Percentiles rank a stretch among this genome's conserved stretches.
These are phyloP conservation scores for Melanotaenia maccullochi DNA, from an alignment of 2,797 vertebrate genomes.

Conservation along the genomic window DNA sequence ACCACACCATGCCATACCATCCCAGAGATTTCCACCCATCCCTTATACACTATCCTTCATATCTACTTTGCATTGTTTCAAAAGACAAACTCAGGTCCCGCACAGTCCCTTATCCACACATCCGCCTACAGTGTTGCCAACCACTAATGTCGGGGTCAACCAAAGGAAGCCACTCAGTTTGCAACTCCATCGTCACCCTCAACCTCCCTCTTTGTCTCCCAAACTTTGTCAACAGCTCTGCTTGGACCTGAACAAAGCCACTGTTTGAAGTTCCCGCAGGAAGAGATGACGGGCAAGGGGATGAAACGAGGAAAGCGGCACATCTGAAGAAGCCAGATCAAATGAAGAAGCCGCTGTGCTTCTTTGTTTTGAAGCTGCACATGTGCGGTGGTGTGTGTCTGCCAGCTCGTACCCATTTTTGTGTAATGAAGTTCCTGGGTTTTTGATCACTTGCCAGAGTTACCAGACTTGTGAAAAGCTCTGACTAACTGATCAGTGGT, in stretches of 20 bases:
- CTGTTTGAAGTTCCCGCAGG: conserved; percentile 57
- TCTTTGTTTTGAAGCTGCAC: conserved; percentile 54
- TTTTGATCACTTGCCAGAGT: conserved; percentile 34
- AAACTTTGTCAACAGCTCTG: conserved; percentile 49
- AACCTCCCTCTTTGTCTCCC: conserved; percentile 24
- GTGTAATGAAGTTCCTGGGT: conserved; percentile 41
- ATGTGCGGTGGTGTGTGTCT: conserved; percentile 47
- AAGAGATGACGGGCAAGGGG: conserved; percentile 55
- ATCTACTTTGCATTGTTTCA: conserved; percentile 15
- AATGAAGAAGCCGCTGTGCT: conserved; percentile 58
- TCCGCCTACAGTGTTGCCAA: neutral
- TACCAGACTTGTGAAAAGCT: conserved; percentile 33
- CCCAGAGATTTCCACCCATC: conserved; percentile 36
- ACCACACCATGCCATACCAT: conserved; percentile 69
- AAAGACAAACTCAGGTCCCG: conserved; percentile 15
- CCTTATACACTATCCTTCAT: conserved; percentile 24
- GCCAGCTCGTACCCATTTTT: conserved; percentile 35
- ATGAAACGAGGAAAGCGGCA: conserved; percentile 60
- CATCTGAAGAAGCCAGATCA: conserved; percentile 55
- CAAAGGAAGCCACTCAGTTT: conserved; percentile 23
- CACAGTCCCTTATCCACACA: conserved; percentile 6
- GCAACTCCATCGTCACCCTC: conserved; percentile 22
- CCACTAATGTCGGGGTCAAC: conserved; percentile 17
- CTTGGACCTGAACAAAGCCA: conserved; percentile 60
- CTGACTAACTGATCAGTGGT: conserved; percentile 23